These are phyloP conservation scores for Nebria salina DNA, from an alignment of 2,888 invertebrate genomes.

Conservation along the genomic window DNA sequence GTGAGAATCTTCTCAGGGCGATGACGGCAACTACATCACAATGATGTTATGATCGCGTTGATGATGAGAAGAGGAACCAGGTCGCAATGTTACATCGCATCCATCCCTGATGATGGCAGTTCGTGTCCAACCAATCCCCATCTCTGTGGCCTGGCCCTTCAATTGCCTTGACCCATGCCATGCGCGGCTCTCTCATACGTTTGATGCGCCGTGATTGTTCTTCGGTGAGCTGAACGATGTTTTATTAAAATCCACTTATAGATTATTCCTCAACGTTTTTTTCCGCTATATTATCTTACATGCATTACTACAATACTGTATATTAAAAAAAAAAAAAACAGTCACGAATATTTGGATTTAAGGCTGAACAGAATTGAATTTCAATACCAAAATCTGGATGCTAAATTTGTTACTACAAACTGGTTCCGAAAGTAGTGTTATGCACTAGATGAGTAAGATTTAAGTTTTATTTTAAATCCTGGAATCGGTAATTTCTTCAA, in stretches of 20 bases:
- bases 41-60: not conserved
- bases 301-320: no score
- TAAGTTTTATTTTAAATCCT: no score
- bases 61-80: constrained; percentile 3
- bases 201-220: not conserved
- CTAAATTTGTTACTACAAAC: no score
- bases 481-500: no score
- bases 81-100: constrained; percentile 4
- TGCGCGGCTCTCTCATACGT: not conserved
- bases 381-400: not conserved
- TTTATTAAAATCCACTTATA: not conserved
- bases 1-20: constrained; percentile 42
- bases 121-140: constrained; percentile 6
- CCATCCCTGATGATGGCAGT: constrained; percentile 10
- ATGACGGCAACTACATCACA: constrained; percentile 27
- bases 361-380: no score
- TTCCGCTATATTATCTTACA: not conserved
- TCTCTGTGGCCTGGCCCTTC: not conserved
- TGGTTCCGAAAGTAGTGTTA: no score
- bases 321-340: no score
- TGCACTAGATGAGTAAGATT: no score
- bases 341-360: no score
- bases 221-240: not conserved
- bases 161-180: constrained; percentile 1
- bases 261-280: not conserved